Evolutionary conservation across 2,797 vertebrate species (phyloP).

Genomic region (Toxotes lorentzi): DNA sequence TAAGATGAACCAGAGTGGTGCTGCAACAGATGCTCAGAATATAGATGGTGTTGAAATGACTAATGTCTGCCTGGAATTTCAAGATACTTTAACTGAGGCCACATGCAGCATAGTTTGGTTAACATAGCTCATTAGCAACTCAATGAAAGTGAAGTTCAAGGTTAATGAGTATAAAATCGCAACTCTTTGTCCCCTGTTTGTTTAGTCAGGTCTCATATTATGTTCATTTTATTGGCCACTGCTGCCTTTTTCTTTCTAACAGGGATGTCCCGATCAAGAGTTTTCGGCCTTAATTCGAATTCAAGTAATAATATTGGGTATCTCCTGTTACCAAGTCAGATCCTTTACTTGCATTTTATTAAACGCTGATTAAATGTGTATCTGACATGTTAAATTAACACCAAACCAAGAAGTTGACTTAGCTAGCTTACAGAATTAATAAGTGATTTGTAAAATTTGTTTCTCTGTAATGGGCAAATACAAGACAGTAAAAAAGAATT

Average conservation of each 20-base stretch:
- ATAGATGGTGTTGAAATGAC: background rate
- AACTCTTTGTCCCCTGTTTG: background rate
- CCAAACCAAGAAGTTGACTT: too few relatives aligned
- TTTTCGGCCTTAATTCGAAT: background rate
- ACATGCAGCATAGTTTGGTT: background rate
- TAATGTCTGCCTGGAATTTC: background rate
- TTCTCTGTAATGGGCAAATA: too few relatives aligned
- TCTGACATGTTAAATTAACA: background rate
- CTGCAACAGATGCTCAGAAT: background rate
- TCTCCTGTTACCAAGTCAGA: too few relatives aligned
- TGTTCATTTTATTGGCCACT: background rate
- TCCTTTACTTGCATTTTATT: background rate
- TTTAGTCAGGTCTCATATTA: background rate
- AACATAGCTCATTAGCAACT: background rate
- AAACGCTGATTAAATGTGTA: background rate
- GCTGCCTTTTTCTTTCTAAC: too few relatives aligned
- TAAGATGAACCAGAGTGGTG: background rate
- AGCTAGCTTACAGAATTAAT: too few relatives aligned
- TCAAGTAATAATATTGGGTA: too few relatives aligned
- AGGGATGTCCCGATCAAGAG: too few relatives aligned
- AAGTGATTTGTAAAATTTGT: too few relatives aligned
- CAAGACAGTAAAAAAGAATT: too few relatives aligned
- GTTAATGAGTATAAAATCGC: background rate
- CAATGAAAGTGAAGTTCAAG: background rate
- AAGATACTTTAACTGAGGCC: background rate